Evolutionary conservation across 2,888 invertebrate species (phyloP).

Genomic region (Drosophila quinaria): DNA sequence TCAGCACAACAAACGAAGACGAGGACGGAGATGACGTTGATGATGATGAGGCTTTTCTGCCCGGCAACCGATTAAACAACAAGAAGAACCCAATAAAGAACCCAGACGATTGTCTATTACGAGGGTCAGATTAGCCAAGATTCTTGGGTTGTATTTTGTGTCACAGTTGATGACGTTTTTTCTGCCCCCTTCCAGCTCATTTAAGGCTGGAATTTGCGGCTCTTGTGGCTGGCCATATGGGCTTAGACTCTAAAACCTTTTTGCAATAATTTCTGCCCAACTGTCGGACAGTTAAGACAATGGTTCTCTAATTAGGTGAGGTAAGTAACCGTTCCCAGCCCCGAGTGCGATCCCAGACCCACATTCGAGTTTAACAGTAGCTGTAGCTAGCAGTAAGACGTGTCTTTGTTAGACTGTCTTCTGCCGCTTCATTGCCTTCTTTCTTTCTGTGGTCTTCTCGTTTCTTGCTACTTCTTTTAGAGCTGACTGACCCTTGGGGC

Average conservation of each 20-base stretch:
- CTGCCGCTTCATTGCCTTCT: conserved; percentile 49
- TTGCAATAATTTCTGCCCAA: conserved; percentile 60
- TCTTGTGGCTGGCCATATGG: conserved; percentile 62
- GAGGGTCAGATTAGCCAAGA: conserved; percentile 53
- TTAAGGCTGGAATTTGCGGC: conserved; percentile 34
- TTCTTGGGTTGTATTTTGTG: conserved; percentile 43
- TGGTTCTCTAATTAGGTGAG: conserved; percentile 69
- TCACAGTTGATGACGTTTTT: conserved; percentile 56
- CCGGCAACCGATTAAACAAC: background rate
- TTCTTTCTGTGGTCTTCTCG: conserved; percentile 57
- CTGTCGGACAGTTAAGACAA: conserved; percentile 68
- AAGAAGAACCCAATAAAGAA: background rate
- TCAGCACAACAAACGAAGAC: conserved; percentile 50
- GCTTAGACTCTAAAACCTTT: conserved; percentile 22
- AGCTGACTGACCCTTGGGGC: conserved; percentile 58
- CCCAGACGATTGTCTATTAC: conserved; percentile 44
- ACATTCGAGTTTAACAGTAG: conserved; percentile 38
- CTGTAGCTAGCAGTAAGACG: conserved; percentile 43
- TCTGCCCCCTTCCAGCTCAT: conserved; percentile 28
- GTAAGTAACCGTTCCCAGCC: conserved; percentile 16
- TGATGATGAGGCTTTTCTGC: conserved; percentile 13
- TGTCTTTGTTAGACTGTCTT: conserved; percentile 56
- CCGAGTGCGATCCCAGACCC: conserved; percentile 8
- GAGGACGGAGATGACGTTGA: conserved; percentile 15
- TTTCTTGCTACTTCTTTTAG: conserved; percentile 24